A percentile compares a stretch with the other conserved stretches of the same genome.
Evolutionary conservation across 2,113 vertebrate species (phyloP).

Genomic region (Mirza zaza): DNA sequence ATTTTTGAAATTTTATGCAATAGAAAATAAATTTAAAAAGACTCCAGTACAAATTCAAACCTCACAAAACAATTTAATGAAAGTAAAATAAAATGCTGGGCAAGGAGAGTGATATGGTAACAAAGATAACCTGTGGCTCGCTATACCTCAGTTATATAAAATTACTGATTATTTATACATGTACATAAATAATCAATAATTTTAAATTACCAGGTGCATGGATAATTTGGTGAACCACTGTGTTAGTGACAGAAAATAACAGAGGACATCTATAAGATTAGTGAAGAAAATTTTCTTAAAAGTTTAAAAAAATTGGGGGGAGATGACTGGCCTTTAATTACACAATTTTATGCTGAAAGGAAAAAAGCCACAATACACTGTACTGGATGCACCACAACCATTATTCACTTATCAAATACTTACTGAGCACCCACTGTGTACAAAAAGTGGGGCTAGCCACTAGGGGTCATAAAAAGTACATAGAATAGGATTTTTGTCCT

Average conservation of each 20-base stretch:
- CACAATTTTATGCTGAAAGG: background rate
- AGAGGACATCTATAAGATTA: background rate
- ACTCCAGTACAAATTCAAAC: constrained; percentile 9
- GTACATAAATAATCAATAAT: background rate
- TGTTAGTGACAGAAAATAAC: background rate
- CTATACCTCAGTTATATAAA: background rate
- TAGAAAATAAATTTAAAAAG: background rate
- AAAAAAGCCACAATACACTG: background rate
- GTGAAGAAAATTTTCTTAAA: background rate
- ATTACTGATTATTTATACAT: background rate
- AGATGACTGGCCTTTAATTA: background rate
- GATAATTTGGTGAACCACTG: background rate
- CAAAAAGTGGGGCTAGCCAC: background rate
- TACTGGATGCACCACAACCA: background rate
- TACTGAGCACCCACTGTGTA: background rate
- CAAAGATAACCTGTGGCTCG: background rate
- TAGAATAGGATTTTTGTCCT: background rate
- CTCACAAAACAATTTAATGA: background rate
- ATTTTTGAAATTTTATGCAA: background rate
- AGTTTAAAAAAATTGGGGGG: background rate
- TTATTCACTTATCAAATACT: background rate
- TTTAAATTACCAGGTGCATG: background rate
- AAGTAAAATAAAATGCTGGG: background rate
- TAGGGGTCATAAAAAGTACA: background rate
- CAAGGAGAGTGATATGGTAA: background rate